phyloP scores from a whole-genome alignment of 2,888 invertebrate species.

The Belgica antarctica region DNA sequence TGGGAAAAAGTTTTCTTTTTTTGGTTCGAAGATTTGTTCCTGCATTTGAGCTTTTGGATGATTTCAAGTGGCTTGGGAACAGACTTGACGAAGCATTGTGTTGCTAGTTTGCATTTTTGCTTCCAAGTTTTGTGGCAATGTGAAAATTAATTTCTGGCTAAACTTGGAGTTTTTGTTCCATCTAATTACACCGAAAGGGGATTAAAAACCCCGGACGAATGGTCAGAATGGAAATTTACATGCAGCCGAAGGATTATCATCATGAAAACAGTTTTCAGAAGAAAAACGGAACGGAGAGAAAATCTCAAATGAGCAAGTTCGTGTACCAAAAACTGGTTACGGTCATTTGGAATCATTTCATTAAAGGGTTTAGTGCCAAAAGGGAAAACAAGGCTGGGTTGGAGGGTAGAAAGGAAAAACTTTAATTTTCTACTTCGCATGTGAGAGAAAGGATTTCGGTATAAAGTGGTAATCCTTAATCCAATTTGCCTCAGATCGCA shows the following conservation, averaged over 20 bases:
- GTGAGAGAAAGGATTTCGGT: not conserved
- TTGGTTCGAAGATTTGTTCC: not conserved
- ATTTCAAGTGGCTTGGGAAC: not conserved
- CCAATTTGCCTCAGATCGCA: too few relatives aligned
- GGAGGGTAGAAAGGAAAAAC: too few relatives aligned
- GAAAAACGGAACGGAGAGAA: not conserved
- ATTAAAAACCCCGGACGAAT: slow-evolving; percentile 1
- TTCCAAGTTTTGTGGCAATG: too few relatives aligned
- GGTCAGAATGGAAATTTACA: slow-evolving; percentile 23
- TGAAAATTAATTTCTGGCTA: slow-evolving; percentile 17
- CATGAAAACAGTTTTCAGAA: too few relatives aligned
- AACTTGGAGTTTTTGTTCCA: slow-evolving; percentile 15
- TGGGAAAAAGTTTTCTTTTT: not conserved
- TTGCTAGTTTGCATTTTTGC: not conserved
- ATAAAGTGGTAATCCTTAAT: slow-evolving; percentile 13
- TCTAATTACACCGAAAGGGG: slow-evolving; percentile 22
- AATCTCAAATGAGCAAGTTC: slow-evolving; percentile 6
- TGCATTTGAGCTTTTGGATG: not conserved
- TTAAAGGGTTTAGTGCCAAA: slow-evolving; percentile 15
- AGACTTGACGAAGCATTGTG: not conserved
- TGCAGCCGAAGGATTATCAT: slow-evolving; percentile 3
- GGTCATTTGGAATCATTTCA: slow-evolving; percentile 16
- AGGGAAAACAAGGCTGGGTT: slow-evolving; percentile 9
- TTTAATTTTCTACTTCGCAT: not conserved
- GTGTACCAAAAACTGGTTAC: not conserved